These are phyloP conservation scores for Paralichthys olivaceus DNA, from an alignment of 2,113 vertebrate genomes.

Conservation along the genomic window DNA sequence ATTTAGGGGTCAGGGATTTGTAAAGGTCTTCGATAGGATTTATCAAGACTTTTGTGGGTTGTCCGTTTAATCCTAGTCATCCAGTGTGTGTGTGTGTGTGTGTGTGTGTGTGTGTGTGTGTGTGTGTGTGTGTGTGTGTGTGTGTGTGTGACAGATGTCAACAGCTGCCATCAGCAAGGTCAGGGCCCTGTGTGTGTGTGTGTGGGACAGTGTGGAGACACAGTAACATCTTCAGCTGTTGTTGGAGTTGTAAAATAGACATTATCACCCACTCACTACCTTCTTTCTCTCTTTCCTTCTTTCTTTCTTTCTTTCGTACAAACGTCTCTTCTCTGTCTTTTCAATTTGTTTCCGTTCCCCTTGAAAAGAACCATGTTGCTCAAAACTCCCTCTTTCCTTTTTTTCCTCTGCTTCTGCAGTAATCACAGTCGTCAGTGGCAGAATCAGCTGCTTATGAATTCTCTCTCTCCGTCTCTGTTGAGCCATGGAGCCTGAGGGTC, in stretches of 20 bases:
- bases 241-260: slow-evolving; percentile 47
- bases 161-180: slow-evolving; percentile 70
- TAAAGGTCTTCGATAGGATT: slow-evolving; percentile 4
- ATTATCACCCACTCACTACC: slow-evolving; percentile 29
- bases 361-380: neutral
- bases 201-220: slow-evolving; percentile 66
- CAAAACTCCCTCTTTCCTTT: slow-evolving; percentile 3
- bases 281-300: neutral
- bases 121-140: slow-evolving; percentile 2
- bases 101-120: slow-evolving; percentile 21
- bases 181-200: slow-evolving; percentile 29
- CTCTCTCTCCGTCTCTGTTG: slow-evolving; percentile 51
- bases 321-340: neutral
- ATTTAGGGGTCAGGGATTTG: neutral
- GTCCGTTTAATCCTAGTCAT: slow-evolving; percentile 25
- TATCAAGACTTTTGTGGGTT: neutral
- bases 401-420: slow-evolving; percentile 32
- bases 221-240: slow-evolving; percentile 74
- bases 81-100: slow-evolving; percentile 5
- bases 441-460: slow-evolving; percentile 73
- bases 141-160: slow-evolving; percentile 52
- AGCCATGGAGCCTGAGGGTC: slow-evolving; percentile 69
- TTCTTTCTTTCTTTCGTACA: neutral
- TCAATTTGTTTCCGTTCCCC: slow-evolving; percentile 3
- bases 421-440: slow-evolving; percentile 51